Base-by-base conservation (phyloP, 2,888 invertebrate genomes). In the Meteorus cinctellus region DNA sequence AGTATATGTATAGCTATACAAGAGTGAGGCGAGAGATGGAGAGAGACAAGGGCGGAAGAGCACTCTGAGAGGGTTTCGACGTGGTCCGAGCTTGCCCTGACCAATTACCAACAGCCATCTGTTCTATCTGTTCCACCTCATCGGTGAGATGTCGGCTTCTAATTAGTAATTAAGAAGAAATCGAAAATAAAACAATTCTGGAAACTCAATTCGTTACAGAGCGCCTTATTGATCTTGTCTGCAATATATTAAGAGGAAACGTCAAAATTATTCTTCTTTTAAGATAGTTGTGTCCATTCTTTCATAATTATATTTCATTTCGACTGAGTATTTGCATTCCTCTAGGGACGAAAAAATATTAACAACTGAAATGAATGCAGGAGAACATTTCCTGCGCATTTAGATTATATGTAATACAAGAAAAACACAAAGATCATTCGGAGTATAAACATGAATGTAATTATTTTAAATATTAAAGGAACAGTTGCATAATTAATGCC, bases 121-220 rank as follows among this genome's bases (percentile, higher is more conserved):
- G 81, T 81, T 82, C 79, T 78, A 77, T 77, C 81, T 78, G 80
- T 81, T 83, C 81, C 77, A 80, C 79, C 80, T 83, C 76, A 81
- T 80, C 79, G 80, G 80, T 77, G 79, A 83, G 81, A 82, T 80
- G 81, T 81, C 80, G 77, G 78, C 79, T 78, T 82, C 81, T 84
- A 84, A 84, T 83, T 82, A 83, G 81, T 83, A 82, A 84, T 84
- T 82, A 82, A 81, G 80, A 81, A 80, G 81, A 82, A 82, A 83
- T 82, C 81, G 80, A 81, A 83, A 82, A 83, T 82, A 82, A 81
- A 83, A 79, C 78, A 79, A 79, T 78, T 78, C 72, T 16, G 24
- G 45, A 16, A 24, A 66, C 29, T 68, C 27, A 31, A 48, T 68
- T 48, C 10, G 45, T 68, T n/a, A 19, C 29, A 34, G 34, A 59